Percentiles rank a stretch among this genome's conserved stretches.
These are phyloP conservation scores for Homarus gammarus DNA, from an alignment of 2,888 invertebrate species.

Conservation along the genomic window DNA sequence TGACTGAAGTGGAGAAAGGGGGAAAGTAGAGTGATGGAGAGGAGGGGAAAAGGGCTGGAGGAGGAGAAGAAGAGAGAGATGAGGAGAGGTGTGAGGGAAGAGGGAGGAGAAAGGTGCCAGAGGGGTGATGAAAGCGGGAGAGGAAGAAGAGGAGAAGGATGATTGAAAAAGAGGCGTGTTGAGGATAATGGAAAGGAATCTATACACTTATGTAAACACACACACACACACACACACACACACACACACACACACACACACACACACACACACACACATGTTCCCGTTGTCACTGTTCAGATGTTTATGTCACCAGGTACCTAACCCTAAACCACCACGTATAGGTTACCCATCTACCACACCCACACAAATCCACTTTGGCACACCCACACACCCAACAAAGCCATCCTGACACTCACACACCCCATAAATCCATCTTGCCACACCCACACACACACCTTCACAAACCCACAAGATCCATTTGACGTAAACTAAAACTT, in stretches of 20 bases:
- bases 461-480: neutral
- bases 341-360: too few relatives aligned
- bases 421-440: neutral
- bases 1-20: neutral
- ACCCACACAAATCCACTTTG: too few relatives aligned
- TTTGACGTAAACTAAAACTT: neutral
- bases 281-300: too few relatives aligned
- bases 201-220: neutral
- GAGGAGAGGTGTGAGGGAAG: too few relatives aligned
- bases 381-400: neutral
- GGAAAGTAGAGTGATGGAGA: neutral
- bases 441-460: neutral
- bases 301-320: too few relatives aligned
- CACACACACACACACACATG: neutral
- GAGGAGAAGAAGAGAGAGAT: neutral
- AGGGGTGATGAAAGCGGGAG: neutral
- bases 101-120: too few relatives aligned
- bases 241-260: neutral
- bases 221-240: neutral
- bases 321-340: too few relatives aligned
- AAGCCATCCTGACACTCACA: slow-evolving; percentile 1
- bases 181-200: too few relatives aligned
- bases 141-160: neutral
- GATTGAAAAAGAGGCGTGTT: neutral
- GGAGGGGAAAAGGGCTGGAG: neutral